A percentile compares a stretch with the other conserved stretches of the same genome.
phyloP scores from a whole-genome alignment of 2,113 vertebrate genomes.

The Mormoops blainvillei region DNA sequence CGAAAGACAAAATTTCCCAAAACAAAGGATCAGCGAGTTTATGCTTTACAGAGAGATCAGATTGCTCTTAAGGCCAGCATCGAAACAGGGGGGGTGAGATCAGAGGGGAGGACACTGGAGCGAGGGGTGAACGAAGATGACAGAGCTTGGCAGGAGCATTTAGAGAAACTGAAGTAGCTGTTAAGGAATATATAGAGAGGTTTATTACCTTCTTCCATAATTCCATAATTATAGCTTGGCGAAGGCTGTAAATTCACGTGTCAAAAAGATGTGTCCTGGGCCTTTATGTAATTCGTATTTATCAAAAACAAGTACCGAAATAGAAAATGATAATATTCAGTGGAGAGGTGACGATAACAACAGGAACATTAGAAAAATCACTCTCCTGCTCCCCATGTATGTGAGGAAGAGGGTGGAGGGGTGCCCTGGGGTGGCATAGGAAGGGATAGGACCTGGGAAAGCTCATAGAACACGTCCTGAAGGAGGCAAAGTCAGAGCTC shows the following conservation, averaged over 20 bases:
- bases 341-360: not conserved
- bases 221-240: not conserved
- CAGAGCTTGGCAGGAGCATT: not conserved
- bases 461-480: not conserved
- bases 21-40: not conserved
- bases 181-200: no score
- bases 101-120: no score
- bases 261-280: not conserved
- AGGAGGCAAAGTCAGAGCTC: not conserved
- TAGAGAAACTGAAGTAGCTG: not conserved
- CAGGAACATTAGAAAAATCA: no score
- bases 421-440: accelerated
- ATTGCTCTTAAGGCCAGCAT: not conserved
- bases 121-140: not conserved
- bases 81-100: not conserved
- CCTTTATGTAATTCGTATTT: not conserved
- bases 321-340: not conserved
- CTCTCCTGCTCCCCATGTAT: not conserved
- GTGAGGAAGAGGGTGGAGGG: not conserved
- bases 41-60: not conserved
- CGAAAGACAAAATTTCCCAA: not conserved
- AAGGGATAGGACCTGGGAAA: not conserved
- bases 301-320: not conserved
- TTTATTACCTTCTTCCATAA: not conserved
- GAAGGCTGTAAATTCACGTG: not conserved